Evolutionary conservation across 2,113 vertebrate species (phyloP), one percentile per base, ranked within the genome.

Genomic region (Cyanoderma ruficeps): DNA sequence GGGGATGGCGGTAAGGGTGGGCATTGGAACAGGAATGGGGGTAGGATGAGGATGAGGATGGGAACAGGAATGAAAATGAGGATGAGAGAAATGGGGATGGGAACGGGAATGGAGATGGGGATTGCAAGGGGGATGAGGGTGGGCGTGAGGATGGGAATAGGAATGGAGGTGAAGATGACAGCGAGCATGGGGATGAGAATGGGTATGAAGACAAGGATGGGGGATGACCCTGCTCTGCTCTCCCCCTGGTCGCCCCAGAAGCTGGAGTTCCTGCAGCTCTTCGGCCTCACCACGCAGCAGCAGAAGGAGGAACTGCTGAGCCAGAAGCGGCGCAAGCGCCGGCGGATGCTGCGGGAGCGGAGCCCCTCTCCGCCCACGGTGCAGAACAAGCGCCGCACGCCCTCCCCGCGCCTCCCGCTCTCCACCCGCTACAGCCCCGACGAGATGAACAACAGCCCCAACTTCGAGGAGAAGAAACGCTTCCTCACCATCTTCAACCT

Each of bases 401-500:
- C 98, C 10, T 98, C 98, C 2, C 97, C 98, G 0, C 96, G 96
- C 19, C 97, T 97, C 47, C 98, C 97, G 1, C 98, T 99, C 91
- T 99, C 98, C 94, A 99, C 99, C 4, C 99, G 98, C 93, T 99
- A 99, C 96, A 99, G 98, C 70, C 98, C 99, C 0, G 99, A 99
- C 20, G 99, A 99, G 75, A 99, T 99, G 99, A 99, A 99, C 98
- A 98, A 96, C 96, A 98, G 98, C 55, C 99, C 99, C 41, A 99
- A 99, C 97, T 98, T 99, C 20, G 99, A 99, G 95, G 99, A 99
- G 96, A 99, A 99, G 97, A 99, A 99, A 46, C 98, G 98, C 74
- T 99, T 99, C 97, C 98, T 99, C 95, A 99, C 98, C 81, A 98
- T 98, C 97, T 99, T 99, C 98, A 99, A 98, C 97, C 98, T 99